Base-by-base conservation (phyloP, 2,797 vertebrate genomes). In the Myotis daubentonii region DNA sequence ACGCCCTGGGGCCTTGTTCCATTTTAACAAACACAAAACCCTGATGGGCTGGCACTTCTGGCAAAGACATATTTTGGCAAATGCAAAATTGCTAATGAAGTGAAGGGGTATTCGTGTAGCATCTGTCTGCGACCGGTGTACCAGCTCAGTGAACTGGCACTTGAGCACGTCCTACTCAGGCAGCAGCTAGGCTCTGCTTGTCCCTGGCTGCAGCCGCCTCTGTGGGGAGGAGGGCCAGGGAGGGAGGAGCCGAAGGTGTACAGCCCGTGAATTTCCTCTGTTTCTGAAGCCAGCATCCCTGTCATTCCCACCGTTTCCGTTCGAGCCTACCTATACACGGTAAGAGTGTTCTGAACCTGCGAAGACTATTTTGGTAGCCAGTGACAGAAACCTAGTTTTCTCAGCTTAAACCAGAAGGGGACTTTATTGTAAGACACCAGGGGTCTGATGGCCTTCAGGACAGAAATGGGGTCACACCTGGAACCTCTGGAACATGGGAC, bases 1-100 rank as follows among this genome's bases (percentile, higher is more conserved):
- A 16, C 72, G 87, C 57, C 89, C 57, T 30, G 17, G 70, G 82
- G 92, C 33, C 60, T n/a, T 30, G 15, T 80, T 94, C 49, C 78
- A 2, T 72, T 86, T 87, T 41, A 65, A 92, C 66, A 87, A 89
- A 94, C 28, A 44, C 23, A 65, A n/a, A 55, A 22, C 47, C 17
- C 23, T 19, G 49, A 92, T 89, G 90, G 74, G 47, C 65, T 41
- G 62, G 51, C 28, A 65, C 79, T 93, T 90, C 82, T 92, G 92
- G 92, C 92, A 95, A 89, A 87, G 92, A 60, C 49, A 30, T 30
- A 53, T 78, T 92, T 96, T 94, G 93, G 96, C 88, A 95, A 94
- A 84, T 68, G 38, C 30, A 84, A 89, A 94, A 62, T 81, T 30
- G 44, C 88, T 88, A 68, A 87, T 92, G 80, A 92, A 90, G 95